Percentiles rank a stretch among this genome's conserved stretches.
These are phyloP conservation scores for Morus bassanus DNA, from an alignment of 2,797 vertebrate species.

Conservation along the genomic window DNA sequence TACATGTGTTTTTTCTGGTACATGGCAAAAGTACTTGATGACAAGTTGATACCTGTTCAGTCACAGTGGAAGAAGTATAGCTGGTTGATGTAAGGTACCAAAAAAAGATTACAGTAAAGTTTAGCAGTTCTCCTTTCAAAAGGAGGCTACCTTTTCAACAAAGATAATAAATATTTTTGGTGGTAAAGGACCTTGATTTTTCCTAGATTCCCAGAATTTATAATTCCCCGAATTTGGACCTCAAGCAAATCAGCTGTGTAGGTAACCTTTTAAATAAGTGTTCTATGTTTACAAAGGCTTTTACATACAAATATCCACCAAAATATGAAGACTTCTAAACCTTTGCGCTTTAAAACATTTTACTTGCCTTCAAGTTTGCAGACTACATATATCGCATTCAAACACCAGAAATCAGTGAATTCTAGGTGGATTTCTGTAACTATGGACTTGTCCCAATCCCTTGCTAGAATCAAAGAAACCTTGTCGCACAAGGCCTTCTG, in stretches of 20 bases:
- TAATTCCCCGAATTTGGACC: not conserved
- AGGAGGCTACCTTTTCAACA: not conserved
- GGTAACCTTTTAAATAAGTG: not conserved
- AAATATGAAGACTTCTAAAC: not conserved
- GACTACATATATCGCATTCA: rapidly evolving
- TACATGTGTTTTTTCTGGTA: not conserved
- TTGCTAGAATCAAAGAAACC: not conserved
- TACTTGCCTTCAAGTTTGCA: not conserved
- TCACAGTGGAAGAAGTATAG: not conserved
- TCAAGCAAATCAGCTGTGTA: not conserved
- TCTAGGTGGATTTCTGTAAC: not conserved
- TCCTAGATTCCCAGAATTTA: not conserved
- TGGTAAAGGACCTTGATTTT: not conserved
- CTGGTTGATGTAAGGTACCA: not conserved
- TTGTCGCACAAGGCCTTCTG: not conserved
- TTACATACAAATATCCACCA: not conserved
- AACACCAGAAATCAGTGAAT: not conserved
- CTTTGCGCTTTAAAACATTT: not conserved
- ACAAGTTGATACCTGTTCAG: not conserved
- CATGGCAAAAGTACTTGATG: not conserved
- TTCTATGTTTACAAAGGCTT: not conserved
- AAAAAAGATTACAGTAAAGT: not conserved
- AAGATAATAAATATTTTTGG: not conserved
- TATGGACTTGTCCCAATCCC: rapidly evolving
- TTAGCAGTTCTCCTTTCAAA: not conserved